A percentile compares a stretch with the other conserved stretches of the same genome.
Evolutionary conservation across 2,113 vertebrate genomes (phyloP).

Genomic region (Bostrychus sinensis): DNA sequence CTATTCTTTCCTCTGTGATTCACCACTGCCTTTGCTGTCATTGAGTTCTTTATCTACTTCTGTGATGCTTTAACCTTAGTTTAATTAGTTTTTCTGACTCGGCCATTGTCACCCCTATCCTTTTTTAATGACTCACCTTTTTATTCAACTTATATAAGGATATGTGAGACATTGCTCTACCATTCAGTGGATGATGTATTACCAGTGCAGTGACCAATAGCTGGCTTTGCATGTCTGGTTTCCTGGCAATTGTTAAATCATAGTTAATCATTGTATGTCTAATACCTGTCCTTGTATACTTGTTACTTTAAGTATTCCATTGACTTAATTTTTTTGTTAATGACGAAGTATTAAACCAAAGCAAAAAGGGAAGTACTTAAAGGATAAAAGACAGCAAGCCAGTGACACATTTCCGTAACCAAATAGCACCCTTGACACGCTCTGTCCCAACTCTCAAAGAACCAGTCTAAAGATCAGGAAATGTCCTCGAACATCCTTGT

Average conservation of each 20-base stretch:
- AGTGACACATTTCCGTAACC: slow-evolving; percentile 10
- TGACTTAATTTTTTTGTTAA: background rate
- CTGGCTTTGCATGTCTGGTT: background rate
- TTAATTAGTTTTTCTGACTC: slow-evolving; percentile 49
- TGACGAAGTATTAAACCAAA: slow-evolving; percentile 22
- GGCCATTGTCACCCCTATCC: background rate
- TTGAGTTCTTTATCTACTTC: slow-evolving; percentile 20
- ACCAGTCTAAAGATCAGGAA: slow-evolving; percentile 28
- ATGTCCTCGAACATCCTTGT: slow-evolving; percentile 45
- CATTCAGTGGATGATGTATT: slow-evolving; percentile 38
- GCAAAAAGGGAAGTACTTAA: slow-evolving; percentile 25
- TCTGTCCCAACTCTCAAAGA: slow-evolving; percentile 23
- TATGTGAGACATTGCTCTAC: slow-evolving; percentile 30
- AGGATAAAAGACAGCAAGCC: slow-evolving; percentile 4
- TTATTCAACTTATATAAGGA: background rate
- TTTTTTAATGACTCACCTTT: slow-evolving; percentile 49
- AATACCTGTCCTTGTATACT: background rate
- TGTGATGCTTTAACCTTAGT: background rate
- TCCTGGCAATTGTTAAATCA: slow-evolving; percentile 5
- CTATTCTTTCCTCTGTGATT: slow-evolving; percentile 34
- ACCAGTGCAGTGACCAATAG: slow-evolving; percentile 15
- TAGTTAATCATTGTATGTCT: slow-evolving; percentile 3
- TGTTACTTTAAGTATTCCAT: background rate
- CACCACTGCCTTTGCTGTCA: slow-evolving; percentile 19
- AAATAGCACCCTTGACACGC: slow-evolving; percentile 10